These are phyloP conservation scores for Morus bassanus DNA, from an alignment of 2,797 vertebrate species.

Conservation along the genomic window DNA sequence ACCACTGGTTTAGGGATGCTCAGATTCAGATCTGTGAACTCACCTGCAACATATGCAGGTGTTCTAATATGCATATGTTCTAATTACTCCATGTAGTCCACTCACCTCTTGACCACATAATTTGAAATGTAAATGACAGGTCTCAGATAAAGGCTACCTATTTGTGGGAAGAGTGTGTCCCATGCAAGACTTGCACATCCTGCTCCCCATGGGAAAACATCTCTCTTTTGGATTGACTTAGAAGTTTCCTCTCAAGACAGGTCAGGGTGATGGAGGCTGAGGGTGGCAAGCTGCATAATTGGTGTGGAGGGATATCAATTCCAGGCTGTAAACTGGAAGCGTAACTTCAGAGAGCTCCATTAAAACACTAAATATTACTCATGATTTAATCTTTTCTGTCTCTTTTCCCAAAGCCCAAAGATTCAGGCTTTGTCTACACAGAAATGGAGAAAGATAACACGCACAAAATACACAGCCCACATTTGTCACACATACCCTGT, in stretches of 20 bases:
- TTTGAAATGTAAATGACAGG: conserved; percentile 27
- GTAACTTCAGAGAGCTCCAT: not conserved
- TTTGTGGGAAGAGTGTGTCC: not conserved
- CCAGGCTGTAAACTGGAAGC: not conserved
- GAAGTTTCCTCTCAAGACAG: not conserved
- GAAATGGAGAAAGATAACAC: not conserved
- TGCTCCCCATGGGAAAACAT: not conserved
- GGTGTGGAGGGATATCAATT: not conserved
- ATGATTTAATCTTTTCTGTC: not conserved
- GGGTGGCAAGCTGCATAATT: not conserved
- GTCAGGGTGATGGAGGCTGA: not conserved
- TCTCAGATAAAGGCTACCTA: conserved; percentile 20
- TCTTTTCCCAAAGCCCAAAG: not conserved
- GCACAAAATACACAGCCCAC: not conserved
- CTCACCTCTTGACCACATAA: not conserved
- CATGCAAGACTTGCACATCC: not conserved
- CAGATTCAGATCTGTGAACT: not conserved
- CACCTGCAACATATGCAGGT: not conserved
- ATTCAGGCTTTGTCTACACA: not conserved
- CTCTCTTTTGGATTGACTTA: not conserved
- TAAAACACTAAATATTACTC: not conserved
- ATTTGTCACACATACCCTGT: not conserved
- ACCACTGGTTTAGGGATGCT: not conserved
- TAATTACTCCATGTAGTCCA: conserved; percentile 8
- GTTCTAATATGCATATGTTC: no score